phyloP scores from a whole-genome alignment of 2,113 vertebrate species.

The Neoarius graeffei region DNA sequence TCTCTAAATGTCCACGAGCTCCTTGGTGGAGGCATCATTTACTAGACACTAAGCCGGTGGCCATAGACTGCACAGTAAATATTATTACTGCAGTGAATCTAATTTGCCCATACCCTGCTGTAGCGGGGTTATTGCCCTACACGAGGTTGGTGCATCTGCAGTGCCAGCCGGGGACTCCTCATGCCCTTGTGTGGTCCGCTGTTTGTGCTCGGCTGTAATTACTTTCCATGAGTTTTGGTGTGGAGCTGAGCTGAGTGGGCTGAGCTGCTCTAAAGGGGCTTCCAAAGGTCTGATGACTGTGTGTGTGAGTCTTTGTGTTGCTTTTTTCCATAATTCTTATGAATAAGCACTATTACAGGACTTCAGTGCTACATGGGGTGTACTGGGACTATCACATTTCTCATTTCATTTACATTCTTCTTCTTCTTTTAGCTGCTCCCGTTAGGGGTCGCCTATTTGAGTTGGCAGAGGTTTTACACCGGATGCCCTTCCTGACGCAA shows the following conservation, averaged over 20 bases:
- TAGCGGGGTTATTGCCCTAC: constrained; percentile 51
- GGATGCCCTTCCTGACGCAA: too few relatives aligned
- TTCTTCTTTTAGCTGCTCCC: too few relatives aligned
- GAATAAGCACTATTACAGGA: background rate
- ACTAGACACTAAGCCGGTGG: constrained; percentile 43
- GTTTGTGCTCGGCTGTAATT: constrained; percentile 44
- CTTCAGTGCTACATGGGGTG: background rate
- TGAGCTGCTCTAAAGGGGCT: constrained; percentile 12
- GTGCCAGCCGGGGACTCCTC: constrained; percentile 35
- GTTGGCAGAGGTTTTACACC: too few relatives aligned
- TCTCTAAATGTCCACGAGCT: constrained; percentile 22
- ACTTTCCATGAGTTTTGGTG: constrained; percentile 26
- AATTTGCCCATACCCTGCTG: constrained; percentile 41
- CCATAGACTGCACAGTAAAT: constrained; percentile 46
- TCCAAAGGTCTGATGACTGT: background rate
- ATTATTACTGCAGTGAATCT: constrained; percentile 55
- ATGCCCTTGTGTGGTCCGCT: constrained; percentile 38
- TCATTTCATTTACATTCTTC: background rate
- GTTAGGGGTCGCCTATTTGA: too few relatives aligned
- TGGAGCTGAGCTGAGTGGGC: constrained; percentile 1
- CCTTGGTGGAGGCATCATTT: constrained; percentile 38
- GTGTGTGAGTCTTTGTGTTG: background rate
- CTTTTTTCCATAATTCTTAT: background rate
- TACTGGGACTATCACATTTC: background rate
- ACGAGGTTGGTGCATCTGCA: constrained; percentile 27